A percentile compares a stretch with the other conserved stretches of the same genome.
Evolutionary conservation across 2,888 invertebrate genomes (phyloP).

Genomic region (Zonitis immaculata): DNA sequence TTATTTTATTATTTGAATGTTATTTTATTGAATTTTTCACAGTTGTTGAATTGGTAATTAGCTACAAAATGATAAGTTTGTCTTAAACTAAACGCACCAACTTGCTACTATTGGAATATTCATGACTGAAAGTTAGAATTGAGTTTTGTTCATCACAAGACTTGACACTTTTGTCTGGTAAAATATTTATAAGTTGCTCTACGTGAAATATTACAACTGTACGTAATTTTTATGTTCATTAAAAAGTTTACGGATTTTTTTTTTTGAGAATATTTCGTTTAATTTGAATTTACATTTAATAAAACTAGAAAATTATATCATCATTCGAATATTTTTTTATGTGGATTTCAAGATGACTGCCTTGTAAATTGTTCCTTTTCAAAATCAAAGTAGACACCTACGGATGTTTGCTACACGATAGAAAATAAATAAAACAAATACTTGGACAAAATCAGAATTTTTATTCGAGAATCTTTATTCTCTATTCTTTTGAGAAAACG

Average conservation of each 20-base stretch:
- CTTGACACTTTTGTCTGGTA: conserved; percentile 21
- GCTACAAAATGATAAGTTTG: conserved; percentile 13
- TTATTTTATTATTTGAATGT: not conserved
- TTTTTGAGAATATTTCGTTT: conserved; percentile 14
- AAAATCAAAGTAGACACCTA: too few species aligned
- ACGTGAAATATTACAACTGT: conserved; percentile 23
- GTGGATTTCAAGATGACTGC: too few species aligned
- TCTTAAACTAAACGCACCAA: conserved; percentile 9
- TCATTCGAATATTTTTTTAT: too few species aligned
- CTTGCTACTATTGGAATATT: conserved; percentile 16
- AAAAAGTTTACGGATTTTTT: conserved; percentile 16
- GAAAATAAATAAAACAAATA: conserved; percentile 15
- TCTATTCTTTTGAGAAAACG: conserved; percentile 23
- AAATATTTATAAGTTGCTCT: conserved; percentile 22
- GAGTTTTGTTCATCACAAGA: conserved; percentile 22
- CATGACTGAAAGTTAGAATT: conserved; percentile 21
- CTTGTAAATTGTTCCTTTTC: too few species aligned
- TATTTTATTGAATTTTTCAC: not conserved
- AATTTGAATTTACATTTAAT: conserved; percentile 13
- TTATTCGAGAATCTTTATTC: conserved; percentile 25
- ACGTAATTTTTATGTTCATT: conserved; percentile 21
- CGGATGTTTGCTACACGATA: conserved; percentile 3
- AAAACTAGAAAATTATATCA: too few species aligned
- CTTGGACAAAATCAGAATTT: conserved; percentile 21
- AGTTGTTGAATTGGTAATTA: conserved; percentile 14